Evolutionary conservation across 2,888 invertebrate genomes (phyloP).

Genomic region (Lapara coniferarum): DNA sequence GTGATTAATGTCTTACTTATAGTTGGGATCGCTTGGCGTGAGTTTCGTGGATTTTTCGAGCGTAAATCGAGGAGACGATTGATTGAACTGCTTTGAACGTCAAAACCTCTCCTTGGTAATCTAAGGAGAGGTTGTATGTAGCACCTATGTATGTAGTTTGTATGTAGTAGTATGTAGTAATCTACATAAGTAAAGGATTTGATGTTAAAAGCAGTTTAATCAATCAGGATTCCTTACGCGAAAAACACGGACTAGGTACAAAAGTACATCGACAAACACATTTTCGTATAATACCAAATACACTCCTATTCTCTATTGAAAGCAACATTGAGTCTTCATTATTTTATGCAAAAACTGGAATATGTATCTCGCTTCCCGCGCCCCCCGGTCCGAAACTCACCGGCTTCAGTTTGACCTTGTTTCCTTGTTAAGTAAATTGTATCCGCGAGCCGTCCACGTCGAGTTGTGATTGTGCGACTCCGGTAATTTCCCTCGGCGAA

Average conservation of each 20-base stretch:
- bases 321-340: neutral
- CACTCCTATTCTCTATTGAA: neutral
- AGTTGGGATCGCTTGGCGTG: neutral
- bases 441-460: conserved; percentile 36
- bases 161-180: no score
- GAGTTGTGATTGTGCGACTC: conserved; percentile 54
- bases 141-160: no score
- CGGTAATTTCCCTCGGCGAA: conserved; percentile 64
- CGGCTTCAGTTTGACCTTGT: conserved; percentile 45
- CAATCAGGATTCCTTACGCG: no score
- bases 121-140: no score
- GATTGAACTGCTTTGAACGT: no score
- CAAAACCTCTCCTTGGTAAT: no score
- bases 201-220: no score
- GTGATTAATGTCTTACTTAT: neutral
- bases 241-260: no score
- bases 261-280: no score
- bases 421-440: conserved; percentile 45
- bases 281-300: no score
- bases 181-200: no score
- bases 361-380: neutral
- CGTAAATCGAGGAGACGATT: neutral
- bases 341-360: neutral
- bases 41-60: neutral
- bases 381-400: conserved; percentile 16